Percentiles rank a stretch among this genome's conserved stretches.
Conservation (phyloP, 1,140 invertebrate species). For the Lucilia sericata region DNA sequence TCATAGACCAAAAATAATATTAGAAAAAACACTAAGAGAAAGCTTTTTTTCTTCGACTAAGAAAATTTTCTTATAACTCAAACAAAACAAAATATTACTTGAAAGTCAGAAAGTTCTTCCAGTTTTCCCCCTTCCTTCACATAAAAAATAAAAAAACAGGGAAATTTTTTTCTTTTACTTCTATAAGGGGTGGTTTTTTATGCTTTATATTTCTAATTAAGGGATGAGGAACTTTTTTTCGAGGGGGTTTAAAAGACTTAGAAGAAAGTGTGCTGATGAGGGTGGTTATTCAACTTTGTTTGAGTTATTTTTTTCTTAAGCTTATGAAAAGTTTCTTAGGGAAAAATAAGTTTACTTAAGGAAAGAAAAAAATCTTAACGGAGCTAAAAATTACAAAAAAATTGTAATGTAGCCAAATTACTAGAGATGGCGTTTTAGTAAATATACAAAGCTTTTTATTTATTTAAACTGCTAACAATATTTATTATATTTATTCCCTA, state of each 20-base stretch:
- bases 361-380: constrained; percentile 12
- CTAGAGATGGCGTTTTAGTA: not conserved
- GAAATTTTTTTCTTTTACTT: not conserved
- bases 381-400: not conserved
- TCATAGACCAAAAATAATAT: not conserved
- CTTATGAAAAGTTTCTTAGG: constrained; percentile 31
- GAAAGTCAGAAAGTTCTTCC: constrained; percentile 22
- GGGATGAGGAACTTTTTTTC: constrained; percentile 38
- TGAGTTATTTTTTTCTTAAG: constrained; percentile 1
- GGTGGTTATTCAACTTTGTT: not conserved
- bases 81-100: not conserved
- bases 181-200: constrained; percentile 32
- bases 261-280: not conserved
- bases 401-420: not conserved
- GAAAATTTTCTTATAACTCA: not conserved
- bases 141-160: constrained; percentile 7
- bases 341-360: not conserved
- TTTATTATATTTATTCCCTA: no score
- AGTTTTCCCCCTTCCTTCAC: not conserved
- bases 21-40: constrained; percentile 28
- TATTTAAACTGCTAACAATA: no score
- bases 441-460: not conserved
- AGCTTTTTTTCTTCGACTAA: constrained; percentile 8
- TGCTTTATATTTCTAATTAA: not conserved
- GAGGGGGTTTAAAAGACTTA: not conserved